Base-by-base conservation (phyloP, 2,888 invertebrate genomes). In the Alsophila aescularia region DNA sequence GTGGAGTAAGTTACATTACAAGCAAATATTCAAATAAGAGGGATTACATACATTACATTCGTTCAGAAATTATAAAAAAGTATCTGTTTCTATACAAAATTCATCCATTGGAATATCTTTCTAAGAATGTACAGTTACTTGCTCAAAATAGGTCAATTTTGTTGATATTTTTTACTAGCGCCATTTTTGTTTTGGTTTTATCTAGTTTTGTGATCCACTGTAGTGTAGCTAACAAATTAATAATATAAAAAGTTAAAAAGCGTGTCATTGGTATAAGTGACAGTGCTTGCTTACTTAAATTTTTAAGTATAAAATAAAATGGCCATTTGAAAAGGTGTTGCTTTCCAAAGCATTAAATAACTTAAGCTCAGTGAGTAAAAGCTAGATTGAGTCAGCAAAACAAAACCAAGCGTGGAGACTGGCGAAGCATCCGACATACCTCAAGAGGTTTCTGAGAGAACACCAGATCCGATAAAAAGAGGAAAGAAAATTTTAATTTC, bases 381-480 rank as follows among this genome's bases (percentile, higher is more conserved):
- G 88, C 87, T 75, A 74, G 75, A 77, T 74, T 68, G 76, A 82
- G 87, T 82, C 77, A 79, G 77, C 75, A 67, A 77, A 77, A 72
- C 66, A 79, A 75, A 84, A 84, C 53, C 79, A 71, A 79, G 81
- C 81, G 82, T 73, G 69, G 71, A 77, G 73, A 68, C 74, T 77
- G 83, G 81, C 77, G 77, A 88, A 90, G 87, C 88, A 71, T 75
- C 77, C 73, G 83, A 91, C 90, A 77, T 91, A 91, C 90, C 91
- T 91, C 85, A 91, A 81, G 66, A 91, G 87, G 79, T 90, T 90
- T 91, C 91, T 90, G 88, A 77, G 78, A 76, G 77, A 79, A 84
- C 83, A 87, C 82, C 88, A 85, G 89, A 82, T 87, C 90, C 90
- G 81, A 83, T 81, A 79, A 80, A 86, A 82, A 84, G 81, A 84